Base-by-base conservation (phyloP, 2,113 vertebrate species). In the Pachycephala philippinensis region DNA sequence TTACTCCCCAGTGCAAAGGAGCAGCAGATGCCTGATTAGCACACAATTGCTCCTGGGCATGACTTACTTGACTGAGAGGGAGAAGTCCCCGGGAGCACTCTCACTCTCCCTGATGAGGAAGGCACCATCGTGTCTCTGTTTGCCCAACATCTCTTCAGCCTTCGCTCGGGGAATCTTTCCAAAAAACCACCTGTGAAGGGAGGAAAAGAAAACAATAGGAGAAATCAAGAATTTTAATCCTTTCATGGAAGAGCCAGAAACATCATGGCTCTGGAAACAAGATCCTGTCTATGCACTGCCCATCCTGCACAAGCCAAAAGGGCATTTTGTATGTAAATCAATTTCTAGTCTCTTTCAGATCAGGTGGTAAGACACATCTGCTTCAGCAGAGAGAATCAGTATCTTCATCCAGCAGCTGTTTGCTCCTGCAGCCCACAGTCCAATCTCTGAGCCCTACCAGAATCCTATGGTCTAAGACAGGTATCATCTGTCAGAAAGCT, bases 91-190 rank as follows among this genome's bases (percentile, higher is more conserved):
- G 1, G 99, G 99, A 47, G 99, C 99, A 6, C 99, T 99, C 98
- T 99, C 99, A 42, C 99, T 99, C 98, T 99, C 99, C 91, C 99
- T 98, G 96, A 99, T 99, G 64, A 99, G 99, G 96, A 99, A 99
- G 91, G 99, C 99, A 85, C 99, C 99, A 13, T 99, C 99, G 0
- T 99, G 99, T 98, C 99, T 98, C 98, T 99, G 99, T 98, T 99
- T 99, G 98, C 99, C 99, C 54, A 99, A 98, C 98, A 99, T 99
- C 98, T 99, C 99, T 97, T 99, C 99, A 94, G 99, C 99, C 97
- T 99, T 99, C 27, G 99, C 99, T 92, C 99, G 98, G 56, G 99
- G 99, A 95, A 99, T 99, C 98, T 99, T 99, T 91, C 99, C 99
- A 82, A 99, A 99, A 98, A 99, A 99, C 99, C 99, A 99, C 98